These are phyloP conservation scores for Trissolcus basalis DNA, from an alignment of 1,140 invertebrate species.

Conservation along the genomic window DNA sequence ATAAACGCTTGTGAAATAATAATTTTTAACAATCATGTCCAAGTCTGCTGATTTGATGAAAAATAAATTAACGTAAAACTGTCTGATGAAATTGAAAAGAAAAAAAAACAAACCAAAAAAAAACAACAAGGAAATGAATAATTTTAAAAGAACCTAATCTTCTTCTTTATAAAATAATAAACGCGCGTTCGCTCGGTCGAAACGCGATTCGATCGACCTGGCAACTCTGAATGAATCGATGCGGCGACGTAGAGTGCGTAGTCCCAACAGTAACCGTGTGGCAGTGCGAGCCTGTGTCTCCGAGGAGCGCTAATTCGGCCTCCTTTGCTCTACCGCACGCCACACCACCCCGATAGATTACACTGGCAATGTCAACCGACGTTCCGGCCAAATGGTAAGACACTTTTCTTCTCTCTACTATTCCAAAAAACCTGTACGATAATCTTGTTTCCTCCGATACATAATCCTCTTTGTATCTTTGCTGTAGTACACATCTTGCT, in stretches of 20 bases:
- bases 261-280: constrained; percentile 76
- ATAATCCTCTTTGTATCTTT: constrained; percentile 20
- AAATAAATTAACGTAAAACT: no score
- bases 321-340: constrained; percentile 76
- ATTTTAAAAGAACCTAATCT: constrained; percentile 6
- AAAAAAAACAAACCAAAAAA: constrained; percentile 16
- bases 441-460: constrained; percentile 38
- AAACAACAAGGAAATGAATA: constrained; percentile 1
- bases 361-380: constrained; percentile 72
- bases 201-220: constrained; percentile 65
- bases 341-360: constrained; percentile 76
- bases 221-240: constrained; percentile 60
- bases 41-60: no score
- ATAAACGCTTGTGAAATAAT: no score
- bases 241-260: constrained; percentile 71
- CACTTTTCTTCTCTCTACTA: constrained; percentile 61
- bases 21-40: no score
- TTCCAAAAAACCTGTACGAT: constrained; percentile 28
- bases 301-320: constrained; percentile 76
- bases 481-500: constrained; percentile 41
- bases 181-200: constrained; percentile 71
- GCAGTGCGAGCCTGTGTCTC: constrained; percentile 76
- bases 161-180: constrained; percentile 52
- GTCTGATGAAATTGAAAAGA: no score
- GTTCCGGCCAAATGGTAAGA: constrained; percentile 74